Evolutionary conservation across 2,888 invertebrate genomes (phyloP).

Genomic region (Teleiodes luculella): DNA sequence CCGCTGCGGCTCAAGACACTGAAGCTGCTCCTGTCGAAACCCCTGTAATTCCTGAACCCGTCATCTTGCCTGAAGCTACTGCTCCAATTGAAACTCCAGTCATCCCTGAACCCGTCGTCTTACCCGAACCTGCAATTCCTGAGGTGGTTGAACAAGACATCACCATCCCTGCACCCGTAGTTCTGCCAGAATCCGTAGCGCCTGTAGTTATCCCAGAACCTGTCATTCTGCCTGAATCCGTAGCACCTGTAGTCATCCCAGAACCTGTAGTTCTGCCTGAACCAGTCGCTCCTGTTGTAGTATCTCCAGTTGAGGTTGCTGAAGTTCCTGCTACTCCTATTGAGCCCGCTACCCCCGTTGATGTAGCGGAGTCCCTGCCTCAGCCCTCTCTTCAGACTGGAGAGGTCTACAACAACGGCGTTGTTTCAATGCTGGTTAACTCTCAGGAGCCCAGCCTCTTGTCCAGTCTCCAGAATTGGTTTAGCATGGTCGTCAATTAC

Average conservation of each 20-base stretch:
- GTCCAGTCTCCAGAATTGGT: slow-evolving; percentile 53
- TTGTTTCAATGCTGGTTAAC: slow-evolving; percentile 50
- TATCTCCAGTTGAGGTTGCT: not conserved
- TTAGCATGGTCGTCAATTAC: slow-evolving; percentile 55
- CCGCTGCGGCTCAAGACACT: not conserved
- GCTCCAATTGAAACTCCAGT: not conserved
- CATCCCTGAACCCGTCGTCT: not conserved
- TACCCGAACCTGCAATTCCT: not conserved
- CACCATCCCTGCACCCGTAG: slow-evolving; percentile 16
- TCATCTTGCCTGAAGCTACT: not conserved
- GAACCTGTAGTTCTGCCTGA: slow-evolving; percentile 18
- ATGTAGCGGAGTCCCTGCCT: slow-evolving; percentile 9
- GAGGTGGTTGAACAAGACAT: slow-evolving; percentile 6
- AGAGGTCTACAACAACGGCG: slow-evolving; percentile 55
- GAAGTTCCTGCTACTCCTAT: not conserved
- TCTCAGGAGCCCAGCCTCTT: slow-evolving; percentile 43
- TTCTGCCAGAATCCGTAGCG: slow-evolving; percentile 18
- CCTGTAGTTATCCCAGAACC: not conserved
- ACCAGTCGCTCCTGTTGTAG: slow-evolving; percentile 1
- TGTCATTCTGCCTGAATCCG: slow-evolving; percentile 12
- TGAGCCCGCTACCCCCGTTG: not conserved
- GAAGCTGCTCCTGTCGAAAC: slow-evolving; percentile 15
- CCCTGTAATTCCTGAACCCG: slow-evolving; percentile 6
- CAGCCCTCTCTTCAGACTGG: slow-evolving; percentile 38
- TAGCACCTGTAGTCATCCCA: slow-evolving; percentile 19